Evolutionary conservation across 1,140 invertebrate species (phyloP), one percentile per base, ranked within the genome.

Genomic region (Triops longicaudatus): DNA sequence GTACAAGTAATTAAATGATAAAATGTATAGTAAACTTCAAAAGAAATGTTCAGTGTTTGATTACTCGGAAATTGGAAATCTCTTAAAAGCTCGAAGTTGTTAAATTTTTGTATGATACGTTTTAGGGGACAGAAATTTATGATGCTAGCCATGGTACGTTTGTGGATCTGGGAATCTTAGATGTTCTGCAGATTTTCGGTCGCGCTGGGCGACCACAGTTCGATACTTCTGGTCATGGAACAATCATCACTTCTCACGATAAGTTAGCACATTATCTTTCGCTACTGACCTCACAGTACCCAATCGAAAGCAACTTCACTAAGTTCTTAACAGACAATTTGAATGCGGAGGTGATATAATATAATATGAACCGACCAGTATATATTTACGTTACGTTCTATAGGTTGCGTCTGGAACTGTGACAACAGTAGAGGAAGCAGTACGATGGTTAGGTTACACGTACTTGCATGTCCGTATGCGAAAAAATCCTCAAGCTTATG

Each of bases 121-220:
- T 73, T 76, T 72, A 95, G 92, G 98, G 98, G 27, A 99, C 98
- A 12, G 94, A 98, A 84, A 93, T 99, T 74, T 99, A 99, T 84
- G 96, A 99, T 86, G 91, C 97, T 22, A 96, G 96, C 81, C 93
- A 93, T 80, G 97, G 97, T 0, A 88, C 91, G 1, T 98, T 97
- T 86, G 91, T 98, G 0, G 96, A 99, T 84, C 85, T 99, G 10
- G 94, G 95, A 77, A 97, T 99, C 81, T 85, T 99, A 50, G 98
- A 99, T 85, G 97, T 99, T 10, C 87, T 98, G 78, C 98, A 99
- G 90, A 99, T 99, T 79, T 99, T 99, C 86, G 98, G 98, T 76
- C 89, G 98, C 73, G 98, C 98, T 26, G 98, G 98, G 50, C 88
- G 91, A 37, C 90, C 90, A 1, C 96, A 99, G 82, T 96, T 93